Evolutionary conservation across 1,140 invertebrate genomes (phyloP), one percentile per base, ranked within the genome.

Genomic region (Parasteatoda tepidariorum): DNA sequence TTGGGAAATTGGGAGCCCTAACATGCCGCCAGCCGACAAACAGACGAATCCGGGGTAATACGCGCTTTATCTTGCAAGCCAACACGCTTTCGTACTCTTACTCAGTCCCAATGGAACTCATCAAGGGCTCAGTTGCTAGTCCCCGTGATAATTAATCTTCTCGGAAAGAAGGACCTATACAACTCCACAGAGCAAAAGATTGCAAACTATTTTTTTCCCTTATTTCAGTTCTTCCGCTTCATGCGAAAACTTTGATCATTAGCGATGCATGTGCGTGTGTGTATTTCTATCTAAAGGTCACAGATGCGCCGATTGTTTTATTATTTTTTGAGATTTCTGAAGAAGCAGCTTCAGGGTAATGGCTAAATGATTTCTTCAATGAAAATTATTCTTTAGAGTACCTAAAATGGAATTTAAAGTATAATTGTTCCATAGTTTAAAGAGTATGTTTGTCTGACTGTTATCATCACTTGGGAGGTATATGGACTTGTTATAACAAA

Each of bases 71-170:
- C 71, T 74, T 74, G 71, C 22, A n/a, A 22, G n/a, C 30, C n/a
- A 74, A 74, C 71, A 74, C 71, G 57, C 71, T 74, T 74, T 61
- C 57, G 18, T 74, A 74, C 71, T 74, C 55, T 30, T 48, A 33
- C 5, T n/a, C 18, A 30, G 55, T 74, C 71, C 71, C 71, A n/a
- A 11, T 22, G 71, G 71, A 74, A 33, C 71, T 74, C 71, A 74
- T 74, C 71, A 74, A 38, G 68, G 24, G 71, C 34, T 74, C 30
- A 18, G 54, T 61, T 61, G 55, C 71, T 28, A 61, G 30, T 74
- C 71, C 57, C 71, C n/a, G 57, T 61, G 71, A 74, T 74, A 74
- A 74, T 74, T 74, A 74, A 74, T 74, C 71, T 74, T 74, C 55
- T 28, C 30, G 9, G 70, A 26, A 59, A 59, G 57, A 59, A 59